A percentile compares a stretch with the other conserved stretches of the same genome.
Conservation (phyloP, 2,113 vertebrate species). For the Trichomycterus rosablanca region DNA sequence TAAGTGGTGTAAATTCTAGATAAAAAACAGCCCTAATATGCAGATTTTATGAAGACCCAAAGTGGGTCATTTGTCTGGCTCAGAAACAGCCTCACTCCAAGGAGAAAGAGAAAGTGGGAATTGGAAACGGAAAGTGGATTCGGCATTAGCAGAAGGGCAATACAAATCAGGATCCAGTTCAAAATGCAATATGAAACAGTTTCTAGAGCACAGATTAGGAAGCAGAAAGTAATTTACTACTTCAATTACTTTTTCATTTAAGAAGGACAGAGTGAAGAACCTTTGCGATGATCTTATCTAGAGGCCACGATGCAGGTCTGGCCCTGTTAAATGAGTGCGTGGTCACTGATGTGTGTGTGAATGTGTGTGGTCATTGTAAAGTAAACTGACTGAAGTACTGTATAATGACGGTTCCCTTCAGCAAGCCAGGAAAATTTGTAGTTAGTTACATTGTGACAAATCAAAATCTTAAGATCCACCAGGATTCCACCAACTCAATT, state of each 20-base stretch:
- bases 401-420: too few relatives aligned
- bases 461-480: too few relatives aligned
- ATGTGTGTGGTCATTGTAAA: not conserved
- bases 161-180: not conserved
- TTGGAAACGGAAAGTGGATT: not conserved
- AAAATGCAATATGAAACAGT: conserved; percentile 17
- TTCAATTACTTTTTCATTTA: conserved; percentile 3
- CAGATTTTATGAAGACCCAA: too few relatives aligned
- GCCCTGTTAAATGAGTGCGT: not conserved
- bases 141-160: not conserved
- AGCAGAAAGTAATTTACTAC: not conserved
- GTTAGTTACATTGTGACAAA: too few relatives aligned
- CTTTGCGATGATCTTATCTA: not conserved
- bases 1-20: too few relatives aligned
- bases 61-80: too few relatives aligned
- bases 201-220: not conserved
- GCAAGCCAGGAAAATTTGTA: too few relatives aligned
- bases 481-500: too few relatives aligned
- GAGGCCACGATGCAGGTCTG: not conserved
- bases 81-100: too few relatives aligned
- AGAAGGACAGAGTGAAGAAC: not conserved
- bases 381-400: too few relatives aligned
- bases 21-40: too few relatives aligned
- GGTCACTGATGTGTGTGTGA: not conserved
- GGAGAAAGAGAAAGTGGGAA: too few relatives aligned